phyloP scores from a whole-genome alignment of 1,140 invertebrate genomes.

The Matsumurasca onukii region DNA sequence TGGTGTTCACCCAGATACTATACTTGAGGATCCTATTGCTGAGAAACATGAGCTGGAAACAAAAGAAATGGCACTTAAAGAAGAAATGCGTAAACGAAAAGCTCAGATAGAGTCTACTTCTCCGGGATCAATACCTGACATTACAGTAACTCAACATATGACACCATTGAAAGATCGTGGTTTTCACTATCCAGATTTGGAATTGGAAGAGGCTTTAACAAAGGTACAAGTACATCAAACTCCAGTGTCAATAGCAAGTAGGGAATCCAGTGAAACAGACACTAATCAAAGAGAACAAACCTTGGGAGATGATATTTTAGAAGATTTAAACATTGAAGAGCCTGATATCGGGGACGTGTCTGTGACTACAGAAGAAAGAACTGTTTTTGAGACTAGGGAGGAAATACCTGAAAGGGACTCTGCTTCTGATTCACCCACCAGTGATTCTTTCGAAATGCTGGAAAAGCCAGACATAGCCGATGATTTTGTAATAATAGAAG shows the following conservation, averaged over 20 bases:
- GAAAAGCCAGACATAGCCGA: slow-evolving; percentile 83
- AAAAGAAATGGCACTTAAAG: slow-evolving; percentile 50
- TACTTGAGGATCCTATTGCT: slow-evolving; percentile 55
- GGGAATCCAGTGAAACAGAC: slow-evolving; percentile 58
- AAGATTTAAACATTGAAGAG: slow-evolving; percentile 56
- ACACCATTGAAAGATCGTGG: slow-evolving; percentile 50
- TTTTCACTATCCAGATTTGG: slow-evolving; percentile 55
- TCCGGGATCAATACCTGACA: slow-evolving; percentile 62
- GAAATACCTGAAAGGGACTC: slow-evolving; percentile 55
- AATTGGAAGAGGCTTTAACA: slow-evolving; percentile 45
- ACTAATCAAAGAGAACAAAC: slow-evolving; percentile 64
- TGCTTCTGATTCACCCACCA: slow-evolving; percentile 69
- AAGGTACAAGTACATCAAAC: slow-evolving; percentile 54
- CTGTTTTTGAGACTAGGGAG: slow-evolving; percentile 47
- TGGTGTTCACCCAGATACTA: slow-evolving; percentile 48
- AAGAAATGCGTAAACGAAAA: slow-evolving; percentile 48
- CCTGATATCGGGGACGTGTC: slow-evolving; percentile 50
- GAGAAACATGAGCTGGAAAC: slow-evolving; percentile 55
- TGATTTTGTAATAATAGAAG: slow-evolving; percentile 84
- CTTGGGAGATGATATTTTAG: slow-evolving; percentile 53
- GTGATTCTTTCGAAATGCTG: slow-evolving; percentile 87
- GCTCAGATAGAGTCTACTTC: slow-evolving; percentile 50
- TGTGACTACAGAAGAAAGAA: slow-evolving; percentile 56
- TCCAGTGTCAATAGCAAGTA: slow-evolving; percentile 59
- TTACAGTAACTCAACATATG: slow-evolving; percentile 66